Conservation (phyloP, 2,888 invertebrate species). For the Hydropsyche betteni region DNA sequence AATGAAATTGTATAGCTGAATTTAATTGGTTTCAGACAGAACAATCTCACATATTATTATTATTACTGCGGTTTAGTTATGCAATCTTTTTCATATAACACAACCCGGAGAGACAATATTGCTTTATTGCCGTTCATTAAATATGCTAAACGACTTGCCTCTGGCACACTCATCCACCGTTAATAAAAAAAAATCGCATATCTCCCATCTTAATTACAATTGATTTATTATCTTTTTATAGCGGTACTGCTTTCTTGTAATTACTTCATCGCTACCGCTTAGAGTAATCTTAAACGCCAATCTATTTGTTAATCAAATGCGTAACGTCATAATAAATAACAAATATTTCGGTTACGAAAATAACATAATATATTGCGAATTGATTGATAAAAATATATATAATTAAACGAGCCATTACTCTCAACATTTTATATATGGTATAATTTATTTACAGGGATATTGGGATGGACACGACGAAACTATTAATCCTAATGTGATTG, state of each 20-base stretch:
- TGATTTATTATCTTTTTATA: constrained; percentile 29
- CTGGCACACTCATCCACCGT: neutral
- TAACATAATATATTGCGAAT: constrained; percentile 5
- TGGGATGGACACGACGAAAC: constrained; percentile 86
- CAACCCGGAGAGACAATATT: neutral
- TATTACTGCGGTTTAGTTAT: too few relatives aligned
- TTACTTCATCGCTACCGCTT: constrained; percentile 8
- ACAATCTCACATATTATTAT: too few relatives aligned
- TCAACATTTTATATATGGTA: neutral
- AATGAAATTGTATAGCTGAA: too few relatives aligned
- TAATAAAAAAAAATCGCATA: neutral
- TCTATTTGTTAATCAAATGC: constrained; percentile 13
- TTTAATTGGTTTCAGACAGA: too few relatives aligned
- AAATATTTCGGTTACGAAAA: neutral
- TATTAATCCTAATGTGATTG: constrained; percentile 88
- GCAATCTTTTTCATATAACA: too few relatives aligned
- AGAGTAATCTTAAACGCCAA: neutral
- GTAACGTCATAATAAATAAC: constrained; percentile 18
- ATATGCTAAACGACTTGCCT: constrained; percentile 11
- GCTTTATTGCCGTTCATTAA: constrained; percentile 22
- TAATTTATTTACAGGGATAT: constrained; percentile 68
- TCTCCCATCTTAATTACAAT: constrained; percentile 27
- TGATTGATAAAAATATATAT: neutral
- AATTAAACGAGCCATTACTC: neutral
- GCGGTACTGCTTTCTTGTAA: neutral